Evolutionary conservation across 2,797 vertebrate genomes (phyloP), one percentile per base, ranked within the genome.

Genomic region (Ataeniobius toweri): DNA sequence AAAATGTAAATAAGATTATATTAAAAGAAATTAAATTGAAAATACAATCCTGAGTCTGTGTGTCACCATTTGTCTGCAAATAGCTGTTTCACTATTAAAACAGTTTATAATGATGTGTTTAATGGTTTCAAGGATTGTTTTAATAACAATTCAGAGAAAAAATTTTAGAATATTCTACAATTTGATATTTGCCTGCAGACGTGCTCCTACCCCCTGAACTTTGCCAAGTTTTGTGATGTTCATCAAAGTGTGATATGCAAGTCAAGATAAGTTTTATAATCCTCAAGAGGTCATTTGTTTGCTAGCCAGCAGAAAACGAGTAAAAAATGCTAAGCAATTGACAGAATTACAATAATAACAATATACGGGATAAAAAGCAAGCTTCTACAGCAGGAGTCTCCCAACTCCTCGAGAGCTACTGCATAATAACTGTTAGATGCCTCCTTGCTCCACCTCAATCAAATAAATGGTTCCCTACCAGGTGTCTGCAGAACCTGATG

Each of bases 1-100:
- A 93, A 95, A 94, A 83, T 96, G 96, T 96, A 96, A 96, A 96
- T 96, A 96, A 96, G 95, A 96, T 96, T 96, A 95, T 96, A 96
- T 96, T 95, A 95, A 96, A 94, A 95, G 89, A 96, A 95, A 92
- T 94, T 93, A 93, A 92, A 91, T 95, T 94, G 91, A 94, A 95
- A 92, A 89, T 90, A 91, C 51, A 67, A 80, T 28, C 1, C 5
- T n/a, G 67, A 83, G 80, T 36, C 77, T 71, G 1, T 80, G 59
- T 8, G 63, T 86, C 68, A 56, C 88, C 73, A 1, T 68, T 7
- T 26, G 7, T 36, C n/a, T 51, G n/a, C 1, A 4, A 59, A 16
- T 16, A 73, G 3, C n/a, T 48, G 1, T 63, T 63, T 63, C 59
- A 36, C 6, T 44, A 26, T 20, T 6, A 18, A 31, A 18, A 31